phyloP scores from a whole-genome alignment of 2,797 vertebrate species.

The Hydrophis major region DNA sequence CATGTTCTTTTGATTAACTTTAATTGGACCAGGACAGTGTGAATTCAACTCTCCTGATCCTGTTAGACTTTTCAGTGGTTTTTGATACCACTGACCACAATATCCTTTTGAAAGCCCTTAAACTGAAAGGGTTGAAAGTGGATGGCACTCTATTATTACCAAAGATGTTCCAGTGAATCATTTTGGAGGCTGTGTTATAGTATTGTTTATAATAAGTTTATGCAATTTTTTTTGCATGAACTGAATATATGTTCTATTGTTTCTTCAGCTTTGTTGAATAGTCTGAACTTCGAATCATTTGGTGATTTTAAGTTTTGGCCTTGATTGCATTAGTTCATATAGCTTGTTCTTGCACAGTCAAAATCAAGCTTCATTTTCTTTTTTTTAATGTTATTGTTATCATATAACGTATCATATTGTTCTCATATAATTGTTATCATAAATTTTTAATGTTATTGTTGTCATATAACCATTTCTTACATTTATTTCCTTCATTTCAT shows the following conservation, averaged over 20 bases:
- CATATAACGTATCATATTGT: not conserved
- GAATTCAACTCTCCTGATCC: not conserved
- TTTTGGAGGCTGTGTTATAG: not conserved
- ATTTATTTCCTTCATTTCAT: slow-evolving; percentile 5
- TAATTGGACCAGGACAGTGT: not conserved
- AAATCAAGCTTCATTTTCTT: not conserved
- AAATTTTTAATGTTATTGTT: not conserved
- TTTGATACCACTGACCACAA: not conserved
- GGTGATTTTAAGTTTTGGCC: not conserved
- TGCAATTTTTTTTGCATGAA: not conserved
- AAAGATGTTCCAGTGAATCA: not conserved
- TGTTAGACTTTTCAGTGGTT: not conserved
- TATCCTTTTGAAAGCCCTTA: not conserved
- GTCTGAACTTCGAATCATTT: not conserved
- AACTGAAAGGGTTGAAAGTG: not conserved
- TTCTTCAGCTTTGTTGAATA: not conserved
- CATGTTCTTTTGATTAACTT: not conserved
- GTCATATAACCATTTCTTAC: not conserved
- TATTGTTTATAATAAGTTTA: not conserved
- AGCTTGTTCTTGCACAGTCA: not conserved
- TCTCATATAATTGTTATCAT: not conserved
- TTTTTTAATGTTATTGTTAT: not conserved
- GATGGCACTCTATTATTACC: not conserved
- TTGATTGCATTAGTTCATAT: not conserved
- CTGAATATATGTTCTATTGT: not conserved